Base-by-base conservation (phyloP, 2,797 vertebrate species). In the Rhinatrema bivittatum region DNA sequence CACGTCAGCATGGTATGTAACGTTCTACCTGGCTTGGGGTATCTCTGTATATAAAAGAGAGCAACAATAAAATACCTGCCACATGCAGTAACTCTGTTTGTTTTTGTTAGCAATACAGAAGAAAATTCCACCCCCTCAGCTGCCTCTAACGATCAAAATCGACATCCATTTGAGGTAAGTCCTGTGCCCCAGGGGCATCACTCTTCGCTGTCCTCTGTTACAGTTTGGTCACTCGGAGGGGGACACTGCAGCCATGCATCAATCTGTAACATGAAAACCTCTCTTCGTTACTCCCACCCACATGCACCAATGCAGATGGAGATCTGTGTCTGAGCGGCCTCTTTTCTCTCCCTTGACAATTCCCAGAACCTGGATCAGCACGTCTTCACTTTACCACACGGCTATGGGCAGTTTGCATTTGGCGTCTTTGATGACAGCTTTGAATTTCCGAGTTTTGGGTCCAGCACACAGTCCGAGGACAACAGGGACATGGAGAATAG, bases 351-450 rank as follows among this genome's bases (percentile, higher is more conserved):
- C n/a, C n/a, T n/a, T 13, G 56, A 35, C 4, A 32, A n/a, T 23
- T 10, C 18, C 9, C 58, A 95, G 91, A 88, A 73, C 3, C 75
- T 87, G 76, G 91, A 94, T 68, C 91, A 92, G 58, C 89, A 90
- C 56, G 70, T 94, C 29, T 91, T 98, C 73, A 85, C 91, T 16
- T 84, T 98, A 69, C 91, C 93, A 0, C 86, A 91, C 33, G 90
- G 89, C 34, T 96, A 93, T 0, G 89, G 92, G 15, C 92, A 93
- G 9, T 91, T 98, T 8, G 81, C 93, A 19, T 84, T 97, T 2
- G 92, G 92, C 22, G 91, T 98, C 67, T 93, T 98, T 4, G 91
- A 94, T 10, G 93, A 97, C 56, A 88, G 78, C 75, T 91, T 97
- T 4, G 93, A 95, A 65, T 83, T 85, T 32, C 82, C 83, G 19